Evolutionary conservation across 2,888 invertebrate genomes (phyloP), one percentile per base, ranked within the genome.

Genomic region (Phanerotoma sp.): DNA sequence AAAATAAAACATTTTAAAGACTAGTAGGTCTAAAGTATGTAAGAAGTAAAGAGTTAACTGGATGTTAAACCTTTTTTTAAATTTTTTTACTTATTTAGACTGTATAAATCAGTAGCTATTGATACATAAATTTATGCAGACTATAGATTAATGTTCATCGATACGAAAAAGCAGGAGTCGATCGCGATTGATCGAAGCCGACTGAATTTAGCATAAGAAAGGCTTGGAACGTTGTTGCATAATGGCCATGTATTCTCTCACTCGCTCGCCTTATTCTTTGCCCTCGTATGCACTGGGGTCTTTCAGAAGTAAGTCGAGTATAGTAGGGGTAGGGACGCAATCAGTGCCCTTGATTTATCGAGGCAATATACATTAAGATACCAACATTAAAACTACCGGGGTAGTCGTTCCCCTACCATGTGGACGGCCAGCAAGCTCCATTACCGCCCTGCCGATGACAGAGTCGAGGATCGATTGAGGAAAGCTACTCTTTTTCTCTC

Each of bases 321-420:
- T n/a, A n/a, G n/a, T n/a, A n/a, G n/a, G n/a, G n/a, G n/a, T n/a
- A n/a, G 67, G 65, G 68, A 72, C 70, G 73, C 74, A 77, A 77
- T 77, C 77, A 77, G 77, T 74, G 75, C 66, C 68, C 69, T 69
- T 77, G 77, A 77, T 77, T 77, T 77, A 77, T 77, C 69, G 73
- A 62, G 66, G 75, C 75, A 76, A 77, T 77, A 75, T 75, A 77
- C 75, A 77, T 77, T 77, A 77, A 77, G 77, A 77, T 77, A 77
- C 74, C 74, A 70, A 71, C 75, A 74, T 77, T 77, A 76, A 77
- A 77, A 77, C 74, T 74, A 70, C 60, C 62, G 51, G 74, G 71
- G 74, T 74, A 76, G 73, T 70, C 69, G 67, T 59, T 56, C 54
- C 54, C 52, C 59, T 52, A 51, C 37, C 52, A 32, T 41, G 44